These are phyloP conservation scores for Mercenaria mercenaria DNA, from an alignment of 1,140 invertebrate species.

Conservation along the genomic window DNA sequence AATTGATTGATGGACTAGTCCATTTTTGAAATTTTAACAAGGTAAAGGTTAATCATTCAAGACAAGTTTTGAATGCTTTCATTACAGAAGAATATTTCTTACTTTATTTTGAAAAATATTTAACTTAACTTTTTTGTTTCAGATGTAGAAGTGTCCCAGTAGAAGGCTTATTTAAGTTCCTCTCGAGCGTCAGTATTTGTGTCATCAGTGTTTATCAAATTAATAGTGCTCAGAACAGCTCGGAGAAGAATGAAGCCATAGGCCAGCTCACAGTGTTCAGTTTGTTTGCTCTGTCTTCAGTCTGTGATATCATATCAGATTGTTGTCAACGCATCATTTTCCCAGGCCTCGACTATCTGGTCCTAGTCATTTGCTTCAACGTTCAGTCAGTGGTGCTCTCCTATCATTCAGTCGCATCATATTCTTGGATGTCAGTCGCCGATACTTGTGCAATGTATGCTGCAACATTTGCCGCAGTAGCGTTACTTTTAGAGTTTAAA, in stretches of 20 bases:
- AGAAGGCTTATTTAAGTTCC: constrained; percentile 70
- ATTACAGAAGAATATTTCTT: too few relatives aligned
- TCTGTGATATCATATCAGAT: constrained; percentile 69
- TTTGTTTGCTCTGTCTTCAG: constrained; percentile 65
- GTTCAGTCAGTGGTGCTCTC: constrained; percentile 64
- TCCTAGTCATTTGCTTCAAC: constrained; percentile 68
- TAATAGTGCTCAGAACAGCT: not conserved
- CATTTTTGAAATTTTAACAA: too few relatives aligned
- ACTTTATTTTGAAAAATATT: too few relatives aligned
- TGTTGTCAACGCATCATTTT: constrained; percentile 61
- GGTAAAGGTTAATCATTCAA: too few relatives aligned
- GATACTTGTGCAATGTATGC: constrained; percentile 54
- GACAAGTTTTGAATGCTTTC: too few relatives aligned
- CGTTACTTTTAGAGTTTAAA: constrained; percentile 66
- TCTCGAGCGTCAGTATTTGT: not conserved
- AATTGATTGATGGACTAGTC: too few relatives aligned
- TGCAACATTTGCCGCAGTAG: constrained; percentile 38
- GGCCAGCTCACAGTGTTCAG: constrained; percentile 68
- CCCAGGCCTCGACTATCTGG: constrained; percentile 67
- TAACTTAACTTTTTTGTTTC: too few relatives aligned
- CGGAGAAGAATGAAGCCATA: constrained; percentile 44
- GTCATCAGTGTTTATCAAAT: not conserved
- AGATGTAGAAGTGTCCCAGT: constrained; percentile 51
- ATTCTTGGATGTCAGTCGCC: constrained; percentile 29
- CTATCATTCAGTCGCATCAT: constrained; percentile 43